A percentile compares a stretch with the other conserved stretches of the same genome.
Conservation (phyloP, 2,797 vertebrate genomes). For the Chelon auratus region DNA sequence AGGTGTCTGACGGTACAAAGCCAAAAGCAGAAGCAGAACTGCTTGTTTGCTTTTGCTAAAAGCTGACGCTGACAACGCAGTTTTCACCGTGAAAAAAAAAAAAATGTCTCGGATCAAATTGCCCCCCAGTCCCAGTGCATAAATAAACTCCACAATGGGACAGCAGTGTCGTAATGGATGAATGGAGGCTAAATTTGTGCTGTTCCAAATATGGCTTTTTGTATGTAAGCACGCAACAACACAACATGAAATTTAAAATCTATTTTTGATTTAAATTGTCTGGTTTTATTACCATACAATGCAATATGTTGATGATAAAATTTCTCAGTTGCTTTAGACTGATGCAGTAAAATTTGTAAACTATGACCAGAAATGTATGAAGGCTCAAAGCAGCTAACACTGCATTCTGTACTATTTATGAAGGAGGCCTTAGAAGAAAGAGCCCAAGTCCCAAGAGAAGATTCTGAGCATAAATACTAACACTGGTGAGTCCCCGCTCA, state of each 20-base stretch:
- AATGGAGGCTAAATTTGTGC: background rate
- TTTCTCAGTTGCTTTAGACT: no score
- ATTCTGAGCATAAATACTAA: background rate
- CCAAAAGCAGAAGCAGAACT: background rate
- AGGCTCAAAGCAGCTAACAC: no score
- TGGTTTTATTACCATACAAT: no score
- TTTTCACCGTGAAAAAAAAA: conserved; percentile 3
- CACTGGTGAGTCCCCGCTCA: background rate
- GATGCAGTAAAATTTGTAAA: no score
- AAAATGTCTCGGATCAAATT: conserved; percentile 1
- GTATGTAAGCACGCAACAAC: background rate
- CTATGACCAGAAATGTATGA: no score
- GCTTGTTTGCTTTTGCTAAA: conserved; percentile 5
- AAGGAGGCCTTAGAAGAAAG: no score
- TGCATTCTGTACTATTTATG: no score
- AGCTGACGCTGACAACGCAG: conserved; percentile 1
- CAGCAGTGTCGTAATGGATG: background rate
- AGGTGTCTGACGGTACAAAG: background rate
- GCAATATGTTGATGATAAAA: no score
- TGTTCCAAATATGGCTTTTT: background rate
- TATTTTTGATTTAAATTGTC: background rate
- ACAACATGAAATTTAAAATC: conserved; percentile 14
- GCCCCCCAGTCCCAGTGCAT: background rate
- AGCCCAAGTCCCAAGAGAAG: no score
- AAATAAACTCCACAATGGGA: background rate